Evolutionary conservation across 2,113 vertebrate species (phyloP).

Genomic region (Lophotis ruficrista): DNA sequence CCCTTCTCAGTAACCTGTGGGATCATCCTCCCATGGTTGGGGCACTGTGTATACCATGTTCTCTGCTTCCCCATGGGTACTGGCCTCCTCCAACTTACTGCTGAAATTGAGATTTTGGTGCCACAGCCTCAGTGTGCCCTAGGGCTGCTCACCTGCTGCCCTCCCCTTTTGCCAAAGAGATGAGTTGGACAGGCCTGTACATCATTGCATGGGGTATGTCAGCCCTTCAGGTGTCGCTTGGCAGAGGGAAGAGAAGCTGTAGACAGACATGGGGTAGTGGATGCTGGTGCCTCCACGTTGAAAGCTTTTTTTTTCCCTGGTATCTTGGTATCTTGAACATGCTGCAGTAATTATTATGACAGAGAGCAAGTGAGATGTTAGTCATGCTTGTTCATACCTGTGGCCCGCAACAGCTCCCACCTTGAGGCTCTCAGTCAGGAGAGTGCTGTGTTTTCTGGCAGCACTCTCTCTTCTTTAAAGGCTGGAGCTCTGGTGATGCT

Average conservation of each 20-base stretch:
- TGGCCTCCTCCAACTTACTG: neutral
- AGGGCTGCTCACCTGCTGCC: neutral
- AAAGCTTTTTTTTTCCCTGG: neutral
- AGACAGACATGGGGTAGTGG: neutral
- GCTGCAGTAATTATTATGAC: neutral
- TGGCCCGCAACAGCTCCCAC: neutral
- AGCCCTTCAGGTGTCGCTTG: neutral
- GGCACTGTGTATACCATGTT: neutral
- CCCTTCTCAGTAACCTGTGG: neutral
- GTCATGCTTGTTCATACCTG: neutral
- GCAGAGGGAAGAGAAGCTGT: neutral
- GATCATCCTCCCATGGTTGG: neutral
- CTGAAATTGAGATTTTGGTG: neutral
- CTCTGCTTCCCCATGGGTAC: neutral
- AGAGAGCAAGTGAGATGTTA: neutral
- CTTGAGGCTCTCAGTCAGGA: neutral
- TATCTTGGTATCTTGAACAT: neutral
- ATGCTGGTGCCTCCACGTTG: rapidly evolving
- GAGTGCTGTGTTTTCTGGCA: neutral
- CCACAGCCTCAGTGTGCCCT: rapidly evolving
- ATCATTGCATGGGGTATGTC: neutral
- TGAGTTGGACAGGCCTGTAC: neutral
- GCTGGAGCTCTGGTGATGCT: neutral
- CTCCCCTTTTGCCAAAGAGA: neutral
- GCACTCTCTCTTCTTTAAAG: neutral